Evolutionary conservation across 2,888 invertebrate species (phyloP), one percentile per base, ranked within the genome.

Genomic region (Hemistola chrysoprasaria): DNA sequence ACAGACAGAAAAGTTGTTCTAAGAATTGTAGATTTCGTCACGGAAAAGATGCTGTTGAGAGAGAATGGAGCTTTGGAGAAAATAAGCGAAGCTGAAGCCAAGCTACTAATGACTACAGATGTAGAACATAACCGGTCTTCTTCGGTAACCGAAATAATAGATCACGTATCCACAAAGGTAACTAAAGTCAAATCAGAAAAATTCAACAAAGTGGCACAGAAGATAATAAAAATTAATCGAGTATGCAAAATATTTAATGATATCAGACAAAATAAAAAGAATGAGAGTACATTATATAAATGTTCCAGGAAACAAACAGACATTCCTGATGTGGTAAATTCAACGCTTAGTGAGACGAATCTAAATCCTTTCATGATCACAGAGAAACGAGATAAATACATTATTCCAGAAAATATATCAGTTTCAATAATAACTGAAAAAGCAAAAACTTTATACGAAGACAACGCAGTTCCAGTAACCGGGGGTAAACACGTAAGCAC

Each of bases 21-120:
- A 28, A 75, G 90, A 43, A 88, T 90, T 46, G 90, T 90, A 1
- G 90, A 90, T 50, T 90, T 90, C 54, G 87, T 90, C 0, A 89
- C 89, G 6, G 90, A 90, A 64, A 90, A 90, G 65, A 90, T 90
- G 90, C 49, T 90, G 22, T 58, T 91, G 6, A 85, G 78, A 50
- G 90, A 90, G 64, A 90, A 90, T 54, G 90, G 90, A 5, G 66
- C 70, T 8, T 70, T 88, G 24, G 86, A 87, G 62, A 87, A 84
- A 65, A 82, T 90, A 47, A 80, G 73, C 40, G 82, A 85, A 10
- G 79, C 81, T 39, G 85, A 87, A 61, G 89, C 85, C 11, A 80
- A 80, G 43, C 41, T 68, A 29, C 63, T 88, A 43, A 80, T 86
- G 78, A 58, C 71, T 11, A 73, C 71, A 11, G 74, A 78, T 34